Percentiles rank a stretch among this genome's conserved stretches.
phyloP scores from a whole-genome alignment of 1,140 invertebrate species.

The Zophobas morio region DNA sequence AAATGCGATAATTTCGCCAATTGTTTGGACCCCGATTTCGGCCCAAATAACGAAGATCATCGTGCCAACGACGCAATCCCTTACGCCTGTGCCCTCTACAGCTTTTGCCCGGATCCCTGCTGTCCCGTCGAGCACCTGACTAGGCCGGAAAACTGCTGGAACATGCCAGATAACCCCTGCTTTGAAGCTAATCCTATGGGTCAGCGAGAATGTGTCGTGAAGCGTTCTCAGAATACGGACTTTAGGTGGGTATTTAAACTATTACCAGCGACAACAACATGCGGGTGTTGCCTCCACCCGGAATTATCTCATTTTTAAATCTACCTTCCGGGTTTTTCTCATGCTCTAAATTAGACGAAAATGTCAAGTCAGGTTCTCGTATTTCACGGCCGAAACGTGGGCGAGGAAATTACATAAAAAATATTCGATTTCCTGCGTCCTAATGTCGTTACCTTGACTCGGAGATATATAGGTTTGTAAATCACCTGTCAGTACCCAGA shows the following conservation, averaged over 20 bases:
- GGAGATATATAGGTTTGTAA: no score
- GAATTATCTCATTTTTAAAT: slow-evolving; percentile 14
- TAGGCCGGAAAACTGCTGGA: slow-evolving; percentile 65
- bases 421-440: no score
- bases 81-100: slow-evolving; percentile 75
- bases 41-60: slow-evolving; percentile 69
- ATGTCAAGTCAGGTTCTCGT: background rate
- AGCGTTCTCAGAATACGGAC: slow-evolving; percentile 70
- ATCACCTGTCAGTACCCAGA: no score
- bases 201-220: slow-evolving; percentile 67
- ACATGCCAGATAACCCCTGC: slow-evolving; percentile 69
- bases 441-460: no score
- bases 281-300: background rate
- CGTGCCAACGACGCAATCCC: slow-evolving; percentile 71
- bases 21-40: slow-evolving; percentile 69
- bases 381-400: slow-evolving; percentile 19
- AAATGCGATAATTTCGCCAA: slow-evolving; percentile 75
- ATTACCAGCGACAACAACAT: background rate
- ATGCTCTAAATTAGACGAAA: slow-evolving; percentile 11
- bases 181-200: slow-evolving; percentile 63
- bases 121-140: slow-evolving; percentile 71
- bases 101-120: slow-evolving; percentile 78
- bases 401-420: no score
- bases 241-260: slow-evolving; percentile 64
- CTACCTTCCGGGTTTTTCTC: background rate